Evolutionary conservation across 2,113 vertebrate species (phyloP), one percentile per base, ranked within the genome.

Genomic region (Phycodurus eques): DNA sequence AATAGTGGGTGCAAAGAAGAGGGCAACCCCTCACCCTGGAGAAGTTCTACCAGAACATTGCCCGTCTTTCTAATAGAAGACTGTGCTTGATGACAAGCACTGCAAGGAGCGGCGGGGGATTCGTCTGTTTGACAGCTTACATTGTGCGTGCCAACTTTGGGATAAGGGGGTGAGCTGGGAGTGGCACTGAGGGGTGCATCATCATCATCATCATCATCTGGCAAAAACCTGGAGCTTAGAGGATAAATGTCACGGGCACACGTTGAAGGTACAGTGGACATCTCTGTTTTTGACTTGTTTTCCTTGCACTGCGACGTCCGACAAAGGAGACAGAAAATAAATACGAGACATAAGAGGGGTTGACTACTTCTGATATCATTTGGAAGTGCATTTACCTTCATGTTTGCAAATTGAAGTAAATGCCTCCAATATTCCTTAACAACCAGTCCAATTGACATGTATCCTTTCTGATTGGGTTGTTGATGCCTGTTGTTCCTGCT

Each of bases 381-480:
- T 13, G n/a, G 11, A 61, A 69, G 33, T 20, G 2, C 59, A 0
- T 51, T 19, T 73, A 93, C 92, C 88, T 80, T 80, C 20, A 0
- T 71, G 54, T 68, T 70, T 1, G 90, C 83, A 70, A 96, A 89
- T 43, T 88, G 89, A 74, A 95, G 68, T 74, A 97, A 85, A 88
- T 91, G 93, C 72, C 80, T 90, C 95, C 96, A 98, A 79, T 92
- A 98, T 75, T 82, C 91, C 86, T 83, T 93, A 6, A 89, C 95
- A 0, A 94, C 92, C 77, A 95, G 94, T 53, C 98, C 98, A 1
- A 95, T 88, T 0, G 96, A 98, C 88, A 94, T 92, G 82, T 87
- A 89, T 63, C 89, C 92, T 12, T 27, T 63, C 0, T 82, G 80
- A 51, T 12, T 85, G 0, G 22, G 1, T 0, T 79, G 77, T 0